Base-by-base conservation (phyloP, 1,140 invertebrate species). In the Rhizoglyphus robini region DNA sequence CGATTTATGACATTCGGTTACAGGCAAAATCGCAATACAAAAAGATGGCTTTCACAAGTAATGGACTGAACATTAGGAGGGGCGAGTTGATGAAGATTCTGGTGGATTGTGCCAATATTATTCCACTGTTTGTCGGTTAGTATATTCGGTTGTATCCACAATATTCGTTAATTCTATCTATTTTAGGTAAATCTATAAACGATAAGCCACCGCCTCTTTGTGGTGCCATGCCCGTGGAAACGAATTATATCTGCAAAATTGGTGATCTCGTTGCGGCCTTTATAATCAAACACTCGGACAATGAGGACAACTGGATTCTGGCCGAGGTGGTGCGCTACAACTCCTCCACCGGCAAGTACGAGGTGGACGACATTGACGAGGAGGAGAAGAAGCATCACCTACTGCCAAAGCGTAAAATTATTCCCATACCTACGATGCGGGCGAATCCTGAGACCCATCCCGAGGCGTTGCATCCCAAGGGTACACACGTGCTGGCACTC, bases 361-460 rank as follows among this genome's bases (percentile, higher is more conserved):
- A 96, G 76, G 89, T 98, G 1, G 90, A 95, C 74, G 95, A 98
- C 74, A 96, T 98, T 69, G 91, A 98, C 72, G 91, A 96, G 72
- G 94, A 97, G 76, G 84, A 95, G 76, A 91, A 90, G 75, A 88
- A 92, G 72, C 81, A 87, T 0, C 87, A 91, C 74, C 82, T 83
- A 31, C 74, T 97, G 5, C 90, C 86, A 70, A 85, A 86, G 68
- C 78, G 88, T 49, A 81, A 86, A 69, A 86, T 99, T 25, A 87
- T 98, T 54, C 90, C 95, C 0, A 78, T 99, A 59, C 94, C 96
- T 0, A 75, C 95, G 27, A 93, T 93, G 88, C 83, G 94, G 71
- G 94, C 93, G 0, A 93, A 96, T 80, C 95, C 96, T 0, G 86
- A 92, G 73, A 94, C 90, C 1, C 88, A 96, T 79, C 84, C 88